phyloP scores from a whole-genome alignment of 2,113 vertebrate genomes.

The Myotis brandtii region DNA sequence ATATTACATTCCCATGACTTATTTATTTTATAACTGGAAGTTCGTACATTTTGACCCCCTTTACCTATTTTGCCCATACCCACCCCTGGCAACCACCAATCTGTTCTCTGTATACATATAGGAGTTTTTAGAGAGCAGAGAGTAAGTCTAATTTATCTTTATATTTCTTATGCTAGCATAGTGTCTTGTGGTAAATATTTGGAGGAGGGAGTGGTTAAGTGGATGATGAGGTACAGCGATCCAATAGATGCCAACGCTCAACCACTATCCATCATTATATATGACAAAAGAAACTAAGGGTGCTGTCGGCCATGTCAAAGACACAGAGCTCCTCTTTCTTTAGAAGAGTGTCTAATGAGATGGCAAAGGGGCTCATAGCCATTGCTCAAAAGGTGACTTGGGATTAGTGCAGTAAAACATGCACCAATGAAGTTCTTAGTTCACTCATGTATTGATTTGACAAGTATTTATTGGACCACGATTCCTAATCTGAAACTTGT shows the following conservation, averaged over 20 bases:
- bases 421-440: not conserved
- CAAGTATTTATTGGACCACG: not conserved
- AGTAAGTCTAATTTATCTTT: constrained; percentile 13
- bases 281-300: not conserved
- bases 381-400: not conserved
- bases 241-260: not conserved
- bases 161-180: not conserved
- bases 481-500: not conserved
- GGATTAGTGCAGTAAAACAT: not conserved
- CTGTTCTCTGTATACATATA: not conserved
- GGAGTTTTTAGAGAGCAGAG: not conserved
- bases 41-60: not conserved
- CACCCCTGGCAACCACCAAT: not conserved
- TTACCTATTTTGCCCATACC: not conserved
- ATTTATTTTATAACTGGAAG: not conserved
- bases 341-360: not conserved
- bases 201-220: not conserved
- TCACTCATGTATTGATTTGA: not conserved
- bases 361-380: not conserved
- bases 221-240: not conserved
- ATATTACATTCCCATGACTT: not conserved
- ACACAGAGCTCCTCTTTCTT: not conserved
- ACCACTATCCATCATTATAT: not conserved
- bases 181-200: not conserved
- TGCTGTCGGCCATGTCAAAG: not conserved